Percentiles rank a stretch among this genome's conserved stretches.
phyloP scores from a whole-genome alignment of 2,797 vertebrate genomes.

The Alectoris magna region DNA sequence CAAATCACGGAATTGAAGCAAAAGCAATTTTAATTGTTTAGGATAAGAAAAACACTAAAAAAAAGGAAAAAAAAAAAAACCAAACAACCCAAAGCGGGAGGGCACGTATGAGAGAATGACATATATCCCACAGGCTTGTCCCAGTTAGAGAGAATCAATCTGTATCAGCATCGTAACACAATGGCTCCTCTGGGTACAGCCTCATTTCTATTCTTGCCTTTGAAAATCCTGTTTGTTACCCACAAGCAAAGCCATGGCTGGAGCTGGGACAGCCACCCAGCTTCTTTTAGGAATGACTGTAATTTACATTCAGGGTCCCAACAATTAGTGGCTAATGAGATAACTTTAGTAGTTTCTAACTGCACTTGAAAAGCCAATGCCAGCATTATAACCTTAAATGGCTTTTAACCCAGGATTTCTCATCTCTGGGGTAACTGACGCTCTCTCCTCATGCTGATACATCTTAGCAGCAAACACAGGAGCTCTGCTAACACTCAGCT shows the following conservation, averaged over 20 bases:
- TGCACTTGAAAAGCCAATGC: not conserved
- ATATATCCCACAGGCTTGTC: not conserved
- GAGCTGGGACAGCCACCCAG: not conserved
- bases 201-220: not conserved
- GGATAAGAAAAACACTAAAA: not conserved
- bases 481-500: accelerated
- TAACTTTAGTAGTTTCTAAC: not conserved
- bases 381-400: not conserved
- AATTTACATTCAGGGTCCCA: not conserved
- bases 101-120: not conserved
- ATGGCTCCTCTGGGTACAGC: not conserved
- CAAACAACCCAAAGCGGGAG: not conserved
- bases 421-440: not conserved
- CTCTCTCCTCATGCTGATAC: accelerated
- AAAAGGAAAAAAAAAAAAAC: no score
- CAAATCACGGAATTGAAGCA: not conserved
- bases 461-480: not conserved
- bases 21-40: not conserved
- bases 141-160: not conserved
- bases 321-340: no score
- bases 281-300: not conserved
- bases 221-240: not conserved
- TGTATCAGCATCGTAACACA: not conserved
- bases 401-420: not conserved
- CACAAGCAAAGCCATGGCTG: not conserved